phyloP scores from a whole-genome alignment of 1,140 invertebrate genomes.

The Matsumurasca onukii region DNA sequence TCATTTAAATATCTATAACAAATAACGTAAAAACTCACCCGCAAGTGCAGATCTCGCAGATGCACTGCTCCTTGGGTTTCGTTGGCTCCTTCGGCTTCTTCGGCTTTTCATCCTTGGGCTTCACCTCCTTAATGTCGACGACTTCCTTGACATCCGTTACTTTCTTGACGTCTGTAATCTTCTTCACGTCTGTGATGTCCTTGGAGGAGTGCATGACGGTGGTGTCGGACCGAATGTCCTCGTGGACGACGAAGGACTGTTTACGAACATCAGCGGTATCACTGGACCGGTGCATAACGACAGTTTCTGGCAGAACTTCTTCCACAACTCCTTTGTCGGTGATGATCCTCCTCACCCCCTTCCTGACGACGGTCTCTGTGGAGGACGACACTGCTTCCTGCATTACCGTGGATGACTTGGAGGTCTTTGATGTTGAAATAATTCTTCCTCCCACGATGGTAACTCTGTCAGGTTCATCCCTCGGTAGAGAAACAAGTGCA shows the following conservation, averaged over 20 bases:
- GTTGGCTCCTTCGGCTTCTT: conserved; percentile 25
- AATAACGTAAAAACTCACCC: conserved; percentile 66
- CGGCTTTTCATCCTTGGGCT: not conserved
- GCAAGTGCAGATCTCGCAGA: conserved; percentile 87
- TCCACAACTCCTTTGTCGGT: conserved; percentile 8
- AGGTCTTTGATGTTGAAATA: not conserved
- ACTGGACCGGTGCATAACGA: not conserved
- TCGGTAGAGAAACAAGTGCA: not conserved
- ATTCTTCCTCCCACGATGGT: not conserved
- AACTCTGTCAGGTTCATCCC: conserved; percentile 22
- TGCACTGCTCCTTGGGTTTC: conserved; percentile 73
- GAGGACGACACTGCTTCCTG: conserved; percentile 16
- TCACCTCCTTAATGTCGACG: not conserved
- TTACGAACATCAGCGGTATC: conserved; percentile 10
- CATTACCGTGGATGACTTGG: not conserved
- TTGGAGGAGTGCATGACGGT: not conserved
- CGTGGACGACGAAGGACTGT: conserved; percentile 12
- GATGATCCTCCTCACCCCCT: conserved; percentile 15
- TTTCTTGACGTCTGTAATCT: not conserved
- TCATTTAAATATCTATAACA: no score
- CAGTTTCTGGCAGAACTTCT: conserved; percentile 10
- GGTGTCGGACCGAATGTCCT: not conserved
- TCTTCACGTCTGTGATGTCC: not conserved
- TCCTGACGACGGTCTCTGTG: conserved; percentile 9
- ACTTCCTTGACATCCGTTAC: not conserved